phyloP scores from a whole-genome alignment of 2,797 vertebrate species.

The Linurgus olivaceus region DNA sequence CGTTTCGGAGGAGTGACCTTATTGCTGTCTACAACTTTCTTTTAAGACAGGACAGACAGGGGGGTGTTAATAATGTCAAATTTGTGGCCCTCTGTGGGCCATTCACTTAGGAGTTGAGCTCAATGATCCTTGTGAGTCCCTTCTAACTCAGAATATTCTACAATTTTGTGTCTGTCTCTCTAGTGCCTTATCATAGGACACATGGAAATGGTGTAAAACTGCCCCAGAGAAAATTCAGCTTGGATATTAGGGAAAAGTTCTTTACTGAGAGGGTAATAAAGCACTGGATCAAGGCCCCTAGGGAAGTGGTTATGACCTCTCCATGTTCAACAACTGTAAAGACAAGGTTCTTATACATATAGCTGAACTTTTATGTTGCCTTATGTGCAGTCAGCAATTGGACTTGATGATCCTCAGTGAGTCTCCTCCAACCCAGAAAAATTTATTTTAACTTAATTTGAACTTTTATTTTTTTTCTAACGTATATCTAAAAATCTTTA shows the following conservation, averaged over 20 bases:
- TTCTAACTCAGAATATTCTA: neutral
- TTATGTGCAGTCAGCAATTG: neutral
- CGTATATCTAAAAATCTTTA: neutral
- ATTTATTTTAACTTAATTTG: neutral
- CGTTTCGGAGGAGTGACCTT: neutral
- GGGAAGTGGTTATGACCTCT: neutral
- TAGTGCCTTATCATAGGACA: neutral
- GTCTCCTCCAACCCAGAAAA: neutral
- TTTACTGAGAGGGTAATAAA: neutral
- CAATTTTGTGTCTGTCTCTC: neutral
- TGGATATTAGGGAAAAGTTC: neutral
- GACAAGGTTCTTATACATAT: neutral
- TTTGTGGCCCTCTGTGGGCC: neutral
- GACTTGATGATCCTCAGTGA: neutral
- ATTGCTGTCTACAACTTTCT: neutral
- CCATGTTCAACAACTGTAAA: neutral
- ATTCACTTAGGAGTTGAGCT: neutral
- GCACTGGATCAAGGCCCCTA: neutral
- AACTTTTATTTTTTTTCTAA: neutral
- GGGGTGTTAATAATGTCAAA: neutral
- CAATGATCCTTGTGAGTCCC: neutral
- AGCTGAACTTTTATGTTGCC: neutral
- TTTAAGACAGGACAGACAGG: neutral
- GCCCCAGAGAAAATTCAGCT: neutral
- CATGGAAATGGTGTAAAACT: neutral